Percentiles rank a stretch among this genome's conserved stretches.
Conservation (phyloP, 2,797 vertebrate genomes). For the Malacoraja senta region DNA sequence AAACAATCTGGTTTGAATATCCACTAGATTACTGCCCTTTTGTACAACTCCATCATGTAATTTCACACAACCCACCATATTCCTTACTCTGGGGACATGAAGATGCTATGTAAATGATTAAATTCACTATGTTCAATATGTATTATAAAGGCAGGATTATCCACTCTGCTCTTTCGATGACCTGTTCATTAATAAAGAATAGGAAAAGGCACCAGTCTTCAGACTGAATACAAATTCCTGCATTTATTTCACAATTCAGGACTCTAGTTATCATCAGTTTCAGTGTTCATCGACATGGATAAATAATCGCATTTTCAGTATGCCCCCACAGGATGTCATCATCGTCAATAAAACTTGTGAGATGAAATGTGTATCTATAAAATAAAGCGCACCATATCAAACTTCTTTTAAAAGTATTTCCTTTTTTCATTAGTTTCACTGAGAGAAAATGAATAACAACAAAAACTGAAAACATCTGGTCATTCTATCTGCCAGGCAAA, state of each 20-base stretch:
- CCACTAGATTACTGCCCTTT: background rate
- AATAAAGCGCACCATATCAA: background rate
- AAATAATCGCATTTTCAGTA: background rate
- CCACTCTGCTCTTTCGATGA: background rate
- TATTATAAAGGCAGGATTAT: background rate
- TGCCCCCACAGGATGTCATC: background rate
- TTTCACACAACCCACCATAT: constrained; percentile 11
- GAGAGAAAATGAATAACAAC: background rate
- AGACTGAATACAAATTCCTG: background rate
- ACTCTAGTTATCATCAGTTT: background rate
- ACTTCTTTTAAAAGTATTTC: background rate
- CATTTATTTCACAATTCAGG: background rate
- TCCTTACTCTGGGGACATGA: constrained; percentile 28
- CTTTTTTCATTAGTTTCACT: background rate
- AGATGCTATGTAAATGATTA: constrained; percentile 36
- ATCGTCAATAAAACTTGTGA: background rate
- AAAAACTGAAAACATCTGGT: background rate
- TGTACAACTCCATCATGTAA: constrained; percentile 11
- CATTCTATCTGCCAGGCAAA: background rate
- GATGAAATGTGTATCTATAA: background rate
- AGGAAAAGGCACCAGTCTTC: background rate
- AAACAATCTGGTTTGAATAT: constrained; percentile 31
- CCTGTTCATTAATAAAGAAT: constrained; percentile 12
- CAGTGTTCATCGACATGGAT: background rate
- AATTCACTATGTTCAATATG: constrained; percentile 23